Conservation (phyloP, 2,113 vertebrate genomes). For the Muntiacus reevesi region DNA sequence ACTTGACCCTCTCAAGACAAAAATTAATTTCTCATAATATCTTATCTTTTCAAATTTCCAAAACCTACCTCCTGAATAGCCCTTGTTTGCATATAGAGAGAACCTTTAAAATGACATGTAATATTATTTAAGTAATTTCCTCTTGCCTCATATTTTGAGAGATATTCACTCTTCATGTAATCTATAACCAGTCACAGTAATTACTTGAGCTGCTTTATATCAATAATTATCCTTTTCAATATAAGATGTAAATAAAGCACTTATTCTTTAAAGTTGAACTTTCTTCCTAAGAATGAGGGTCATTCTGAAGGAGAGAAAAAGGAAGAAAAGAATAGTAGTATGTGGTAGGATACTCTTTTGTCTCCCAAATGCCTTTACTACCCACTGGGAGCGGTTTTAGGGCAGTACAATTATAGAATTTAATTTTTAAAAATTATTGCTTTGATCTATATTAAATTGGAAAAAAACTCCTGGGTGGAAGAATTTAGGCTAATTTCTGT, state of each 20-base stretch:
- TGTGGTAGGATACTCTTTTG: not conserved
- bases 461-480: not conserved
- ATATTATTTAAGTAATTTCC: not conserved
- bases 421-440: slow-evolving; percentile 14
- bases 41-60: not conserved
- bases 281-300: not conserved
- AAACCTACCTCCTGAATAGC: not conserved
- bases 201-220: not conserved
- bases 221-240: not conserved
- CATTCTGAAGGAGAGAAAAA: not conserved
- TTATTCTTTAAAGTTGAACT: not conserved
- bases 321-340: not conserved
- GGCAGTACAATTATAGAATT: not conserved
- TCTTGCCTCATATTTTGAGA: not conserved
- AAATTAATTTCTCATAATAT: not conserved
- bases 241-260: not conserved
- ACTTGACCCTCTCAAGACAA: not conserved
- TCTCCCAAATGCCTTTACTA: not conserved
- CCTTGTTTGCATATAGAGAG: not conserved
- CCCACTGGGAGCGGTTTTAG: not conserved
- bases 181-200: not conserved
- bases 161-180: not conserved
- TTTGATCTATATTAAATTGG: slow-evolving; percentile 50
- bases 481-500: slow-evolving; percentile 20
- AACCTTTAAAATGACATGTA: not conserved